Percentiles rank a stretch among this genome's conserved stretches.
Evolutionary conservation across 1,140 invertebrate genomes (phyloP).

Genomic region (Daktulosphaira vitifoliae): DNA sequence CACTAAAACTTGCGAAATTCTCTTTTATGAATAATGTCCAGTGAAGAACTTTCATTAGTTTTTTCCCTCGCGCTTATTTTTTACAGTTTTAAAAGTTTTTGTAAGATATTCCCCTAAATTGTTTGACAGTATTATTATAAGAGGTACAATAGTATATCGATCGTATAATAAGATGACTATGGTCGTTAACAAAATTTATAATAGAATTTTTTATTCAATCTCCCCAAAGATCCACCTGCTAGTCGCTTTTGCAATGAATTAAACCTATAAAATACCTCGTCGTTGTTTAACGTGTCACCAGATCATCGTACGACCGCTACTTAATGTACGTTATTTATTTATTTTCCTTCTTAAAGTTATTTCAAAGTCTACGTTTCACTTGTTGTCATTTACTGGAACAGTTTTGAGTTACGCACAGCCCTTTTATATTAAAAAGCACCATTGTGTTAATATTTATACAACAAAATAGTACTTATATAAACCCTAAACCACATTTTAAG

Average conservation of each 20-base stretch:
- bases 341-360: no score
- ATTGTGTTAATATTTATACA: no score
- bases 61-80: background rate
- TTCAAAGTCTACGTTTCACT: no score
- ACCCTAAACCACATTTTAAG: no score
- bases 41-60: slow-evolving; percentile 21
- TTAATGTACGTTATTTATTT: no score
- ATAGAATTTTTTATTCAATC: slow-evolving; percentile 15
- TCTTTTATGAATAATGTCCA: background rate
- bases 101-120: slow-evolving; percentile 14
- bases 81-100: slow-evolving; percentile 9
- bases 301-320: no score
- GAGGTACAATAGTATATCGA: slow-evolving; percentile 22
- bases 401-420: no score
- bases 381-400: no score
- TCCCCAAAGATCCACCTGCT: background rate
- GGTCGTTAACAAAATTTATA: background rate
- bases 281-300: no score
- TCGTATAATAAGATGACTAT: background rate
- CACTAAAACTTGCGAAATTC: no score
- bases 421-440: no score
- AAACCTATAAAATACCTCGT: background rate
- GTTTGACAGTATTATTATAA: slow-evolving; percentile 19
- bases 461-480: no score
- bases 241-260: slow-evolving; percentile 1